Evolutionary conservation across 30 jellyfish, hydroid and myxozoan species (phyloP).

Genomic region (Pelagia noctiluca): DNA sequence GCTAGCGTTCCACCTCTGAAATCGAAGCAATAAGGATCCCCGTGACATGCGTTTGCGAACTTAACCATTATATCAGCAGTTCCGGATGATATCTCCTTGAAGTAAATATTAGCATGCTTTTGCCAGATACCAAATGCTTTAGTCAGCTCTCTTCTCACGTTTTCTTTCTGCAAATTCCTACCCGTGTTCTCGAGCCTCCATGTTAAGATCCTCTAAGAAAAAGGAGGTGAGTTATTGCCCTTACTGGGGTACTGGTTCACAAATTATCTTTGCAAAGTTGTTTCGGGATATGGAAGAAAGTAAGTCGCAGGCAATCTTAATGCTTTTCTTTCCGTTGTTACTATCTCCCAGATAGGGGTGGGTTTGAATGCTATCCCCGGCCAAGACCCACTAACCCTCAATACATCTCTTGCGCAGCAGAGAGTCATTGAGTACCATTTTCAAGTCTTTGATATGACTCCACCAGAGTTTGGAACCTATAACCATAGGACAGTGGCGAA

Average conservation of each 20-base stretch:
- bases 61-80: constrained; percentile 54
- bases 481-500: too few species aligned
- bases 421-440: too few species aligned
- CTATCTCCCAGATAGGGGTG: too few species aligned
- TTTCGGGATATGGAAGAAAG: too few species aligned
- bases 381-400: too few species aligned
- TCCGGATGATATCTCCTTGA: constrained; percentile 40
- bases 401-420: too few species aligned
- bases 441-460: too few species aligned
- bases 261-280: neutral
- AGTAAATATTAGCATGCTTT: constrained; percentile 54
- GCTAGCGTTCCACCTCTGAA: constrained; percentile 85
- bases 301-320: too few species aligned
- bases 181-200: constrained; percentile 76
- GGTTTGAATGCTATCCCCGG: too few species aligned
- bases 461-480: too few species aligned
- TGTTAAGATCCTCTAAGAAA: constrained; percentile 55
- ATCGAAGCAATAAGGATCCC: constrained; percentile 82
- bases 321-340: too few species aligned
- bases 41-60: constrained; percentile 63
- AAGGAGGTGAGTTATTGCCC: neutral
- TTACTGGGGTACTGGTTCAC: neutral
- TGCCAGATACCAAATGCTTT: constrained; percentile 76
- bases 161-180: constrained; percentile 42
- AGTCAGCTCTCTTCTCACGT: constrained; percentile 54